Conservation (phyloP, 2,888 invertebrate genomes). For the Tolmerus cingulatus region DNA sequence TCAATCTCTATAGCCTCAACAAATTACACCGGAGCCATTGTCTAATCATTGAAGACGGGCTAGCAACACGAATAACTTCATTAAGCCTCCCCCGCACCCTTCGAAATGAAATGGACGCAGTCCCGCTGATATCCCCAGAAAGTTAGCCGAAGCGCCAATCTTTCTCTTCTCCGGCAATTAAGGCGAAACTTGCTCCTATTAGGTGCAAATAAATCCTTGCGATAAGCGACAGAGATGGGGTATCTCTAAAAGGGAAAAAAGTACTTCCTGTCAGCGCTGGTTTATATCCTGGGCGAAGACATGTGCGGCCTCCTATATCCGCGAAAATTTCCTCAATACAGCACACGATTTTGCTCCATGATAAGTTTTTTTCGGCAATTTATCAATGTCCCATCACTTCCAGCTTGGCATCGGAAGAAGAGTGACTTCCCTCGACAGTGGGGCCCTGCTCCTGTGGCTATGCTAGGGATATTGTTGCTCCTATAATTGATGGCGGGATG, state of each 20-base stretch:
- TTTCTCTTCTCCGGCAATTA: neutral
- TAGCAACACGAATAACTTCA: constrained; percentile 19
- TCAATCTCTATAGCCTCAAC: neutral
- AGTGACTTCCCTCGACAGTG: neutral
- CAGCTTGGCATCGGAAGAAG: neutral
- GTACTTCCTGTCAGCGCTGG: neutral
- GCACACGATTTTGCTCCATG: neutral
- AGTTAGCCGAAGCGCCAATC: constrained; percentile 1
- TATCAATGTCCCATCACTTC: constrained; percentile 22
- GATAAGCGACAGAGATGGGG: neutral
- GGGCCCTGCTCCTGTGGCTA: neutral
- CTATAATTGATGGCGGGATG: neutral
- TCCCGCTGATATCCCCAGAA: neutral
- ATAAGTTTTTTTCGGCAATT: constrained; percentile 4
- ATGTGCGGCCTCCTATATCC: neutral
- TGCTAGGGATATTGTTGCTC: neutral
- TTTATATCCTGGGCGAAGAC: neutral
- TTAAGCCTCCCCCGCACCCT: neutral
- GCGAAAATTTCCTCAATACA: neutral
- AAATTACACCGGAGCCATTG: neutral
- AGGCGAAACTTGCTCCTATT: constrained; percentile 11
- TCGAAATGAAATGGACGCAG: neutral
- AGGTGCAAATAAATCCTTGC: constrained; percentile 13
- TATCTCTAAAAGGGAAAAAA: neutral
- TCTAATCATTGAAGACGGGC: neutral